These are phyloP conservation scores for Buathra laborator DNA, from an alignment of 2,888 invertebrate genomes.

Conservation along the genomic window DNA sequence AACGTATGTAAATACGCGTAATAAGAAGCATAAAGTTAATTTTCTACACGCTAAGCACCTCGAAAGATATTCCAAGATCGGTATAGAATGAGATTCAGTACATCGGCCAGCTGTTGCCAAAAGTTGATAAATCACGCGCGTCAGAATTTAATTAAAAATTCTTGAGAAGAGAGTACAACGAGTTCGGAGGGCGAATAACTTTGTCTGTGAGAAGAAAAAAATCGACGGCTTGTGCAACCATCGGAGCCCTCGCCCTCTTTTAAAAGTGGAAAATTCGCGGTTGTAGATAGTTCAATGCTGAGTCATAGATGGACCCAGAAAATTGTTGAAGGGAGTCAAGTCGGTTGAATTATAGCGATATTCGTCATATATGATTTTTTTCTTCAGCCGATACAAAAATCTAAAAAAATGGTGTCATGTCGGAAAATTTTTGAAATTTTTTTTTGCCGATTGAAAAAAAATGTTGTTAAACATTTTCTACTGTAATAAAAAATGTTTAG, in stretches of 20 bases:
- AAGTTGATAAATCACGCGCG: constrained; percentile 66
- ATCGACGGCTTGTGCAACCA: neutral
- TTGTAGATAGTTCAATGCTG: constrained; percentile 18
- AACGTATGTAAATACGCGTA: constrained; percentile 30
- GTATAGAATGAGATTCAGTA: constrained; percentile 27
- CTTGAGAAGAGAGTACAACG: constrained; percentile 56
- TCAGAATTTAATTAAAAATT: constrained; percentile 70
- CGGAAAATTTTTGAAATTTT: too few relatives aligned
- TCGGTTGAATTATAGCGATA: too few relatives aligned
- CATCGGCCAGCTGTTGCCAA: constrained; percentile 62
- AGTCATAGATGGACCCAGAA: constrained; percentile 4
- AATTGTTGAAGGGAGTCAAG: neutral
- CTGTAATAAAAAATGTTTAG: too few relatives aligned
- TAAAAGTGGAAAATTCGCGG: constrained; percentile 39
- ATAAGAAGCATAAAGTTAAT: constrained; percentile 4
- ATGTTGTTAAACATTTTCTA: neutral
- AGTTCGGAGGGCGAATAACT: constrained; percentile 48
- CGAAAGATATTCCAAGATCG: constrained; percentile 10
- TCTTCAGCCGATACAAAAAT: too few relatives aligned
- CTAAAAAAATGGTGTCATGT: too few relatives aligned
- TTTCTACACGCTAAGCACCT: constrained; percentile 32
- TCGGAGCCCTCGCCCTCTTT: constrained; percentile 17
- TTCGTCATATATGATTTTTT: too few relatives aligned
- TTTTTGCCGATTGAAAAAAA: too few relatives aligned
- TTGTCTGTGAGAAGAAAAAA: constrained; percentile 36